Evolutionary conservation across 2,888 invertebrate species (phyloP).

Genomic region (Linyphia triangularis): DNA sequence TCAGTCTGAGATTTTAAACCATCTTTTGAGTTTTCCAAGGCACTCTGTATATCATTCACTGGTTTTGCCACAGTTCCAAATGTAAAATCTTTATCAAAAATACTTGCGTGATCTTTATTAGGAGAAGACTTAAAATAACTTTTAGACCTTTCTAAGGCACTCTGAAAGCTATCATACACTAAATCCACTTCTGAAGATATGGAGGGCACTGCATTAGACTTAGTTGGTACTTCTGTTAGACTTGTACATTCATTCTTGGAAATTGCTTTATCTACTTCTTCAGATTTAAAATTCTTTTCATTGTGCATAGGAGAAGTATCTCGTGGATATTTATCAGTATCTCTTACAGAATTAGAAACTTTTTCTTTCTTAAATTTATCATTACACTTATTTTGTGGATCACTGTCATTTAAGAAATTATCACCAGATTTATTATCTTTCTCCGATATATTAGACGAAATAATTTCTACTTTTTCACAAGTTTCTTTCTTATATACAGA

Average conservation of each 20-base stretch:
- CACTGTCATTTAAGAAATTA: not conserved
- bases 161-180: slow-evolving; percentile 59
- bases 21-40: slow-evolving; percentile 41
- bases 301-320: not conserved
- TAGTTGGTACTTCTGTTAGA: not conserved
- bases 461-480: not conserved
- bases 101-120: slow-evolving; percentile 4
- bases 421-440: not conserved
- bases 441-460: not conserved
- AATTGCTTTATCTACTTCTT: not conserved
- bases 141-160: slow-evolving; percentile 46
- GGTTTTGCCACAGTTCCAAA: not conserved
- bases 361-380: not conserved
- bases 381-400: not conserved
- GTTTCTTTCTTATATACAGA: not conserved
- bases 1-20: slow-evolving; percentile 12
- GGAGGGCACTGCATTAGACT: not conserved
- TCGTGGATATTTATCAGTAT: not conserved
- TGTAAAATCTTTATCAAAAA: slow-evolving; percentile 23
- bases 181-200: slow-evolving; percentile 33
- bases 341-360: not conserved
- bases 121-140: slow-evolving; percentile 54
- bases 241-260: not conserved
- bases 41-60: slow-evolving; percentile 50
- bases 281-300: not conserved